Evolutionary conservation across 2,113 vertebrate genomes (phyloP).

Genomic region (Athene cunicularia): DNA sequence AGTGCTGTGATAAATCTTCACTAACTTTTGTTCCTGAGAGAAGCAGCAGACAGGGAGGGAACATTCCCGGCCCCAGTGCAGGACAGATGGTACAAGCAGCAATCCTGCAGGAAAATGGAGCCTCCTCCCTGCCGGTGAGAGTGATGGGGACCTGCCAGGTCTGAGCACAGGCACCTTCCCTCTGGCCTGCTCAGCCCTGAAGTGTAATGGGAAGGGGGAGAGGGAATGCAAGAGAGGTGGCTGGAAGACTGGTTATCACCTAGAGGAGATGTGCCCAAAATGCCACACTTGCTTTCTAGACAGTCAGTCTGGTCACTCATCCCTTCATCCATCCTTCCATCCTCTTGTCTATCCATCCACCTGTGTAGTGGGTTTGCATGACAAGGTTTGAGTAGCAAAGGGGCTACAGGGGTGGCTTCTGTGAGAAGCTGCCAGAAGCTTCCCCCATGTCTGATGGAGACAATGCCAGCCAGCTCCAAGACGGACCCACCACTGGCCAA

Average conservation of each 20-base stretch:
- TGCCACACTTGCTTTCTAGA: background rate
- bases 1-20: slow-evolving; percentile 56
- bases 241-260: background rate
- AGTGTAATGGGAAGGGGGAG: background rate
- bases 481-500: background rate
- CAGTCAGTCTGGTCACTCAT: background rate
- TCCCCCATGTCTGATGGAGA: background rate
- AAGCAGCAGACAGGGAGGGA: background rate
- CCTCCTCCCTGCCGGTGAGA: rapidly evolving
- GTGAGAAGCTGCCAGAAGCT: background rate
- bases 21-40: slow-evolving; percentile 29
- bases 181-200: rapidly evolving
- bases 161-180: background rate
- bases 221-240: background rate
- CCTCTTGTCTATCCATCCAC: background rate
- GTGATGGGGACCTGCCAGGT: background rate
- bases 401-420: background rate
- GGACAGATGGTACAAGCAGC: background rate
- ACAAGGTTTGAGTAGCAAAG: background rate
- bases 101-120: background rate
- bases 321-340: background rate
- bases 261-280: background rate
- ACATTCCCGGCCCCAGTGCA: rapidly evolving
- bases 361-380: background rate
- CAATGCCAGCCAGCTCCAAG: background rate